Evolutionary conservation across 2,113 vertebrate genomes (phyloP), one percentile per base, ranked within the genome.

Genomic region (Rhegmatorhina hoffmannsi): DNA sequence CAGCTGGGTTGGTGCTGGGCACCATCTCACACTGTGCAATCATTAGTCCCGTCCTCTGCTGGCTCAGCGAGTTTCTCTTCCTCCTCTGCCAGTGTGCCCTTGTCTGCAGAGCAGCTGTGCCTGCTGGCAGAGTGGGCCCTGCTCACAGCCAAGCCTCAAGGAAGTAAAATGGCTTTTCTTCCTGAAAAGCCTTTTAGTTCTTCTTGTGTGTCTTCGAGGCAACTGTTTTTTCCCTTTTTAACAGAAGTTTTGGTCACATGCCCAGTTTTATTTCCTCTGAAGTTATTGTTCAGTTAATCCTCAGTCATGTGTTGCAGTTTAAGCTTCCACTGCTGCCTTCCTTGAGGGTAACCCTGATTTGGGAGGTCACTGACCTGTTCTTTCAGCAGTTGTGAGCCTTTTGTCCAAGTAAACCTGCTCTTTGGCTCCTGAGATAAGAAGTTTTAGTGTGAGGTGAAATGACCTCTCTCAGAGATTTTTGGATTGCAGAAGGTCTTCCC

Each of bases 211-310:
- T 38, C 40, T 67, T 87, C 0, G 0, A 81, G 58, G 47, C 38
- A 72, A 49, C 81, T 77, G 3, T 44, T 94, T 84, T 46, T 63
- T 52, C 34, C 20, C n/a, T 11, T 33, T 70, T 91, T 73, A 60
- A 33, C 64, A 62, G 63, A 72, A 76, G 36, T 81, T 89, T 90
- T 69, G 62, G 55, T 91, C 40, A 3, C 47, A 84, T 64, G 87
- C 76, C 68, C 20, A 9, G 82, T 95, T 94, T 87, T 94, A 36
- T 95, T 95, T 95, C 87, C 85, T 94, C 62, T 43, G 5, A 16
- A 53, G 20, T 38, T 69, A 59, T 92, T 86, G 94, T 87, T 72
- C 38, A 59, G 47, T 66, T 79, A 36, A 11, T 44, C 62, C n/a
- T 69, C 63, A 63, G 74, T n/a, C 44, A 17, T 1, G 3, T 58